Base-by-base conservation (phyloP, 2,113 vertebrate genomes). In the Naja naja region DNA sequence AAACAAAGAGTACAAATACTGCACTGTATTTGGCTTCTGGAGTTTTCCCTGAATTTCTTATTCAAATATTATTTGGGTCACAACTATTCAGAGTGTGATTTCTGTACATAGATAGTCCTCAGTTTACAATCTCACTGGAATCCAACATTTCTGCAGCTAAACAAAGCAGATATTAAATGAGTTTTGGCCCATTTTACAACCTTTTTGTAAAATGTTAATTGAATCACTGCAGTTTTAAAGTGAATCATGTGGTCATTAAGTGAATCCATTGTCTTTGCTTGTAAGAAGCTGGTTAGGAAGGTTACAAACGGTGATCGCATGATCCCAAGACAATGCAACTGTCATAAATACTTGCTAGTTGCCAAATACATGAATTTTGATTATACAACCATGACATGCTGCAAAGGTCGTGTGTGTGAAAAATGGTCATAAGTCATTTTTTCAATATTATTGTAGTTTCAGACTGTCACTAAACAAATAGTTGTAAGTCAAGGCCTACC, bases 31-130 rank as follows among this genome's bases (percentile, higher is more conserved):
- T 94, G 55, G 12, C 20, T 92, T 92, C 96, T 95, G 91, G 88
- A 85, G 16, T 93, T 95, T 87, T 96, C 92, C 96, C 92, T 95
- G 94, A 93, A 95, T 96, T 97, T 93, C 93, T 93, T 94, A 94
- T 93, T 18, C 90, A 94, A 97, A 94, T 94, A 92, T 45, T 27
- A 92, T 97, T 96, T 64, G 94, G 18, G 90, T 94, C 87, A 95
- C 39, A 94, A 20, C 27, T 95, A 27, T 58, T 95, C 43, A 87
- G 23, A 45, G 56, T 88, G 90, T 94, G 52, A 55, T 92, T 95
- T 94, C 92, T 58, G 39, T 94, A 90, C 89, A 90, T 14, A 69
- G 12, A 4, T 69, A 14, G 30, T 69, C 64, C 5, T 34, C 2
- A 2, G 34, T 34, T n/a, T 69, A 69, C 0, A 0, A 69, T 12